Conservation (phyloP, 2,797 vertebrate genomes). For the Phylloscopus collybita region DNA sequence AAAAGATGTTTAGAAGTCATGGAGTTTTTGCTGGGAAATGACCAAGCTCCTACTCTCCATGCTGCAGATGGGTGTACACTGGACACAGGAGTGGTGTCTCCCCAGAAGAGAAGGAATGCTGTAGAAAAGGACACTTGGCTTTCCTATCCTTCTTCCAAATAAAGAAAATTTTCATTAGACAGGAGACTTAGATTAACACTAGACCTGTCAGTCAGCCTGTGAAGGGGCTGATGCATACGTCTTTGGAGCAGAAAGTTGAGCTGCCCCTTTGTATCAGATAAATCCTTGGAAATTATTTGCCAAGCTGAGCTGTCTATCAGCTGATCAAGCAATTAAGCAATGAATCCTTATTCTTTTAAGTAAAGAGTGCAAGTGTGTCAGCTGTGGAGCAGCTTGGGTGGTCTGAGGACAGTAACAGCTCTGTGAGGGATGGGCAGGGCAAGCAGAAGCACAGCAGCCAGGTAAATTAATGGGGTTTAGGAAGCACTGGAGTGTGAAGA, state of each 20-base stretch:
- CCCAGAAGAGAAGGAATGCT: not conserved
- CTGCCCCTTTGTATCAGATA: not conserved
- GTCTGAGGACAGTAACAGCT: slow-evolving; percentile 55
- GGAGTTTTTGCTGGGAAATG: not conserved
- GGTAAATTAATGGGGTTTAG: slow-evolving; percentile 25
- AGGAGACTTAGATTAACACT: not conserved
- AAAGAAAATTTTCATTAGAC: not conserved
- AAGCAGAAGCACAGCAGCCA: slow-evolving; percentile 16
- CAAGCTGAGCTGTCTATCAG: slow-evolving; percentile 18
- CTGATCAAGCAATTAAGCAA: slow-evolving; percentile 42
- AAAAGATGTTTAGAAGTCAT: not conserved
- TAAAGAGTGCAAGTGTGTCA: not conserved
- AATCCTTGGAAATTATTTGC: slow-evolving; percentile 54
- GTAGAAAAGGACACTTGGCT: not conserved
- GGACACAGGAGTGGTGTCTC: not conserved
- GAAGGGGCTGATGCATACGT: not conserved
- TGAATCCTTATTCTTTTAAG: not conserved
- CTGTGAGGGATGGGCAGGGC: not conserved
- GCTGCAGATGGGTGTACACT: not conserved
- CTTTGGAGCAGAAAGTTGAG: not conserved
- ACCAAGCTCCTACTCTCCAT: not conserved
- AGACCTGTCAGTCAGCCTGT: not conserved
- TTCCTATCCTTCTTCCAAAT: not conserved
- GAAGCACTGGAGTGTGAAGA: slow-evolving; percentile 23
- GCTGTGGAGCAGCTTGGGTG: slow-evolving; percentile 61